Evolutionary conservation across 2,797 vertebrate genomes (phyloP), one percentile per base, ranked within the genome.

Genomic region (Caiman crocodilus): DNA sequence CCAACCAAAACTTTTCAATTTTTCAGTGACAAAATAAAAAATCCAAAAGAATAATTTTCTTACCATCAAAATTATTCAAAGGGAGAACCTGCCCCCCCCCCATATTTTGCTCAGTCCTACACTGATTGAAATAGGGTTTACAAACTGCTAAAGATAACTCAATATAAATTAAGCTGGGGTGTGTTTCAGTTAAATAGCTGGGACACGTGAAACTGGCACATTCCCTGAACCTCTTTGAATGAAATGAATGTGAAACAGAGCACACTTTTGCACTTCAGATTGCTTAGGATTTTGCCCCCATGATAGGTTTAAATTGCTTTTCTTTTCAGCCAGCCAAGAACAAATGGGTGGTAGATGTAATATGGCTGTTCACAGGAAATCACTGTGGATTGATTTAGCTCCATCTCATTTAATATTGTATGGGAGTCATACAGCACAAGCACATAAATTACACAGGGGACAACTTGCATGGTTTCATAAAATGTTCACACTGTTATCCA

Each of bases 241-340:
- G 76, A 93, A 94, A 95, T 81, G 82, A 90, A 94, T 93, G 93
- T 56, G 73, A 94, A 97, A 94, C 7, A 82, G 90, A 82, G 84
- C 87, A 81, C 81, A 2, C 1, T 92, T 86, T 77, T 32, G 79
- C 87, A 82, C 78, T 87, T 92, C 83, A 83, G 90, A 5, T 35
- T 63, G 92, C 78, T 93, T 91, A 87, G 91, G 89, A 81, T 89
- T 94, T 85, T 94, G 90, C 59, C 92, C 89, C 83, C 88, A 81
- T 93, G 89, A 65, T 79, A 92, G 84, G 84, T 93, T 96, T 94
- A 93, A 96, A 96, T 94, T 89, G 95, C 95, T 95, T 90, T 88
- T 95, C 95, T 96, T 95, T 96, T 96, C 95, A 96, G 90, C 64
- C 92, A 93, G 95, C 89, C 91, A 92, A 89, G 92, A 95, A 90